phyloP scores from a whole-genome alignment of 1,140 invertebrate species.

The Polyergus mexicanus region DNA sequence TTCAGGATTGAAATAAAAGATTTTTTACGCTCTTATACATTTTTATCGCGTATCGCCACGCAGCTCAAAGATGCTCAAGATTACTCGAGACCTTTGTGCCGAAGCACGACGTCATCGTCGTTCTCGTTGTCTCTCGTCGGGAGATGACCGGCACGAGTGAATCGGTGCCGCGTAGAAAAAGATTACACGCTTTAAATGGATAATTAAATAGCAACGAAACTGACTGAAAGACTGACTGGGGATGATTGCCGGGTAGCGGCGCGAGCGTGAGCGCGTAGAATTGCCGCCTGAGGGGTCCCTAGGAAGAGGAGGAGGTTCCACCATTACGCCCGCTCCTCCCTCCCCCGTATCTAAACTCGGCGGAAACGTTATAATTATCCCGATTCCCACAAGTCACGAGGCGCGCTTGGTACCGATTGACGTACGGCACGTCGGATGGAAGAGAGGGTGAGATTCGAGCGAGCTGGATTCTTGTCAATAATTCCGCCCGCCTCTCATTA shows the following conservation, averaged over 20 bases:
- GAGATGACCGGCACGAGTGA: slow-evolving; percentile 75
- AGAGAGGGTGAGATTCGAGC: slow-evolving; percentile 24
- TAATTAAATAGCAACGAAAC: slow-evolving; percentile 87
- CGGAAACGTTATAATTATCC: slow-evolving; percentile 86
- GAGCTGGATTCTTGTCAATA: slow-evolving; percentile 64
- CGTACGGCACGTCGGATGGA: slow-evolving; percentile 62
- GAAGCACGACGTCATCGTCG: slow-evolving; percentile 56
- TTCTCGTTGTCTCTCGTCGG: slow-evolving; percentile 53
- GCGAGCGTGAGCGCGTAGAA: slow-evolving; percentile 85
- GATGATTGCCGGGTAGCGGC: slow-evolving; percentile 87
- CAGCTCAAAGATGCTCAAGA: background rate
- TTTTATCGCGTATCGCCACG: slow-evolving; percentile 4
- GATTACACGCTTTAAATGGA: slow-evolving; percentile 87
- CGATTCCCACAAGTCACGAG: slow-evolving; percentile 83
- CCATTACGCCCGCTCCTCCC: slow-evolving; percentile 76
- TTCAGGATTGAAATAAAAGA: slow-evolving; percentile 3
- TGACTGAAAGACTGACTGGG: slow-evolving; percentile 87
- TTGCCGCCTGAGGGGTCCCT: slow-evolving; percentile 83
- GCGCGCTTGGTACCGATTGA: slow-evolving; percentile 71
- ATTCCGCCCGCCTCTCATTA: slow-evolving; percentile 66
- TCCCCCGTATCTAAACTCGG: slow-evolving; percentile 83
- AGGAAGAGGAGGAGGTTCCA: slow-evolving; percentile 78
- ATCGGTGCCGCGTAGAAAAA: slow-evolving; percentile 81
- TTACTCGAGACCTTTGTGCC: slow-evolving; percentile 12
- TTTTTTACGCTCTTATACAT: background rate